These are phyloP conservation scores for Catostylus mosaicus DNA, from an alignment of 30 jellyfish, hydroid and myxozoan genomes.

Conservation along the genomic window DNA sequence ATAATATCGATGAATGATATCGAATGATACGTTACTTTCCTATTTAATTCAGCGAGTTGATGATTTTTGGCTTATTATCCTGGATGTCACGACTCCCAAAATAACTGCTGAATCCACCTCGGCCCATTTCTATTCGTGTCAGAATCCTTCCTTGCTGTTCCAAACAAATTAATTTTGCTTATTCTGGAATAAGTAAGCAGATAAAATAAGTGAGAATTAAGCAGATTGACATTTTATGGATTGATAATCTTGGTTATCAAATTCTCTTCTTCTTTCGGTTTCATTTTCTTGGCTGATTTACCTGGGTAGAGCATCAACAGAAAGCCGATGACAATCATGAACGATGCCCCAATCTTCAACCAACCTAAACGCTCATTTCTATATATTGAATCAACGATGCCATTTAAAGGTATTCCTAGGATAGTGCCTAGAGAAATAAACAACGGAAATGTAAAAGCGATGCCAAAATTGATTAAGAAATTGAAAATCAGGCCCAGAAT, in stretches of 20 bases:
- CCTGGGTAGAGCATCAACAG: constrained; percentile 60
- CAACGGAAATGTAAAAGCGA: constrained; percentile 73
- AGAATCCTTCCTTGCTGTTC: no score
- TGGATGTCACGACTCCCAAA: no score
- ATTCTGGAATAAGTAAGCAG: no score
- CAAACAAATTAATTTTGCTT: no score
- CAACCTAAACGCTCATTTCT: constrained; percentile 51
- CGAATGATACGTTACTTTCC: no score
- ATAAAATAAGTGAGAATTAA: no score
- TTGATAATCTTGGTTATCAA: background rate
- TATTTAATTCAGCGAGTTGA: no score
- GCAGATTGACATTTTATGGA: no score
- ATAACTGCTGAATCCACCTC: no score
- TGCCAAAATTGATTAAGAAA: constrained; percentile 65
- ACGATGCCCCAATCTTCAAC: constrained; percentile 50
- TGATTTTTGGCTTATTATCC: no score
- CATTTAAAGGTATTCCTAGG: constrained; percentile 76
- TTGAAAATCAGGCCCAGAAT: constrained; percentile 60
- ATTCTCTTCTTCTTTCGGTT: background rate
- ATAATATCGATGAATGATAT: no score
- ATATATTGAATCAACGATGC: constrained; percentile 48
- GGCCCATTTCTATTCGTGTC: no score
- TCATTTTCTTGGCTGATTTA: background rate
- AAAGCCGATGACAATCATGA: constrained; percentile 60
- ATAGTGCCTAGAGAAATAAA: constrained; percentile 73